These are phyloP conservation scores for Sicus ferrugineus DNA, from an alignment of 2,888 invertebrate species.

Conservation along the genomic window DNA sequence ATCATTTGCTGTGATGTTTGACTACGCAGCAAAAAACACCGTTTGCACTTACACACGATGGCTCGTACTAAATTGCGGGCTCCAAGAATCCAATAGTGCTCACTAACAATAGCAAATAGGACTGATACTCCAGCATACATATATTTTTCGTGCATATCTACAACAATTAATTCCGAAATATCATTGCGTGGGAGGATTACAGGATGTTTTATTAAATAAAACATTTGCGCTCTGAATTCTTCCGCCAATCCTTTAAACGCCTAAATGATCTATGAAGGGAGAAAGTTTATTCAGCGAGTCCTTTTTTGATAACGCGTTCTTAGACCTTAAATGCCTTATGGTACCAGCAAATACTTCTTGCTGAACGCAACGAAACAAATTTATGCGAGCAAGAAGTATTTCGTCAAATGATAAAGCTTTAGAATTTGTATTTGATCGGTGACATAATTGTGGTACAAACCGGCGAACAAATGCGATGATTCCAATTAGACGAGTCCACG, in stretches of 20 bases:
- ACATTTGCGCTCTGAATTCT: constrained; percentile 31
- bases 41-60: constrained; percentile 24
- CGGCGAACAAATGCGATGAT: constrained; percentile 31
- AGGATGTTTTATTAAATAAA: constrained; percentile 28
- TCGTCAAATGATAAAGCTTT: constrained; percentile 14
- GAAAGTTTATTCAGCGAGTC: constrained; percentile 28
- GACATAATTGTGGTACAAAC: constrained; percentile 18
- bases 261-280: constrained; percentile 30
- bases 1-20: constrained; percentile 21
- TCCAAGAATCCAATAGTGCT: constrained; percentile 39
- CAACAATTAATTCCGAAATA: constrained; percentile 27
- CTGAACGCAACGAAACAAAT: constrained; percentile 22
- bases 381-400: constrained; percentile 16
- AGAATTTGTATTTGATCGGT: background rate
- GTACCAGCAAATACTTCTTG: background rate
- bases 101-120: constrained; percentile 38
- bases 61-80: constrained; percentile 36
- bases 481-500: constrained; percentile 7
- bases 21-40: constrained; percentile 28
- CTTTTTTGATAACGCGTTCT: background rate
- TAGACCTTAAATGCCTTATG: background rate
- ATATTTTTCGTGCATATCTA: constrained; percentile 26
- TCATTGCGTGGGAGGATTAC: constrained; percentile 35
- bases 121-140: constrained; percentile 36
- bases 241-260: constrained; percentile 31